Conservation (phyloP, 2,888 invertebrate genomes). For the Philopedon plagiatum region DNA sequence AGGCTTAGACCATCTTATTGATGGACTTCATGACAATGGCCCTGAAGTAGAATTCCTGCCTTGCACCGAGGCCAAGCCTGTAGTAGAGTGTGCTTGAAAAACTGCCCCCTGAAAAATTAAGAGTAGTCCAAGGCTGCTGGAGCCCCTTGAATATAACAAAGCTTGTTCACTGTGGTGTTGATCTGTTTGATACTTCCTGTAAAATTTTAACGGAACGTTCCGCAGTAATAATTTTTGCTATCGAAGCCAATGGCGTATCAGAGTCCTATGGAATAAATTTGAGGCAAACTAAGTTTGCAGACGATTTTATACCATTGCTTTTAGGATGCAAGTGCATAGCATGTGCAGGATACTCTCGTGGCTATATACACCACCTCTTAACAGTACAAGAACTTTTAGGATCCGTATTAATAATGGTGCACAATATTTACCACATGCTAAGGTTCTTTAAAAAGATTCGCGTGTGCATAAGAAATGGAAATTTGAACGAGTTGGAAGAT, state of each 20-base stretch:
- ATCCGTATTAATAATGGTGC: constrained; percentile 88
- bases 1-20: constrained; percentile 86
- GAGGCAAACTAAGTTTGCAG: constrained; percentile 74
- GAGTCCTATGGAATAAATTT: constrained; percentile 74
- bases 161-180: constrained; percentile 84
- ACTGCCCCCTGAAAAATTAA: constrained; percentile 79
- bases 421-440: constrained; percentile 88
- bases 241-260: constrained; percentile 61
- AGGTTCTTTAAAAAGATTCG: constrained; percentile 83
- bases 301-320: constrained; percentile 83
- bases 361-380: constrained; percentile 89
- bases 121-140: constrained; percentile 85
- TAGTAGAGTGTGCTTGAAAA: constrained; percentile 73
- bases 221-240: constrained; percentile 74
- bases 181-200: constrained; percentile 90
- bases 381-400: constrained; percentile 88
- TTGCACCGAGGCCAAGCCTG: constrained; percentile 71
- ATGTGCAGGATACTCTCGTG: constrained; percentile 86
- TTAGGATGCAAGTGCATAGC: constrained; percentile 82
- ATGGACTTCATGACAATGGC: constrained; percentile 86
- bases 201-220: constrained; percentile 79
- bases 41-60: constrained; percentile 72
- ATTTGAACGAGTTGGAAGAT: constrained; percentile 71
- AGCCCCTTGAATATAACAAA: constrained; percentile 80
- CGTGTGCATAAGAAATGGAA: constrained; percentile 72